Base-by-base conservation (phyloP, 2,797 vertebrate species). In the Lates japonicus region DNA sequence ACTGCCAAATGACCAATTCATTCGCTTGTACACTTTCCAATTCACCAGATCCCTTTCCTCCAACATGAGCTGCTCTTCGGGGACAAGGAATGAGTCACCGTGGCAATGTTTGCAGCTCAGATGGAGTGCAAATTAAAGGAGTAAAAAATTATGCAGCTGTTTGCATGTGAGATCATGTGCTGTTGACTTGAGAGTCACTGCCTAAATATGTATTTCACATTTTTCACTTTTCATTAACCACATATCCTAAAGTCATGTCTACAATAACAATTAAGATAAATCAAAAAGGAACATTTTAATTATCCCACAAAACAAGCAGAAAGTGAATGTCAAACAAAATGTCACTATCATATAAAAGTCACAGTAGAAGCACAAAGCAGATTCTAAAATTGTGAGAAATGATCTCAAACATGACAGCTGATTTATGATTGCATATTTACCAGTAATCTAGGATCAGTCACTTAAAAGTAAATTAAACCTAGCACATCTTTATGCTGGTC, bases 21-120 rank as follows among this genome's bases (percentile, higher is more conserved):
- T 80, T 69, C 19, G 46, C 20, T 74, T 72, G 42, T 58, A 54
- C 64, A 41, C 14, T 73, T 76, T 85, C 68, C 81, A 87, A 51
- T 62, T 76, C 70, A 80, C 68, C 60, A 81, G 58, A 83, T 72
- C 64, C 31, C 39, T 70, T 55, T 51, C 6, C 67, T 86, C 51
- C 12, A 80, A 80, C 69, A 67, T 22, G 29, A 74, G 52, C 65
- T 48, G 44, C 31, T 82, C 76, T 49, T 70, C 33, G 54, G 82
- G 37, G 76, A 87, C 64, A 52, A 57, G 5, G n/a, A 83, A 77
- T 79, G 85, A 88, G 76, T 85, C 68, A 83, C 60, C 59, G 48
- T 48, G 42, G 35, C 46, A 60, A 78, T 74, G 75, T 75, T 52
- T 75, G 58, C 46, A 72, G 70, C 67, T 74, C 70, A 80, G 74